Conservation (phyloP, 2,888 invertebrate species). For the Mimas tiliae region DNA sequence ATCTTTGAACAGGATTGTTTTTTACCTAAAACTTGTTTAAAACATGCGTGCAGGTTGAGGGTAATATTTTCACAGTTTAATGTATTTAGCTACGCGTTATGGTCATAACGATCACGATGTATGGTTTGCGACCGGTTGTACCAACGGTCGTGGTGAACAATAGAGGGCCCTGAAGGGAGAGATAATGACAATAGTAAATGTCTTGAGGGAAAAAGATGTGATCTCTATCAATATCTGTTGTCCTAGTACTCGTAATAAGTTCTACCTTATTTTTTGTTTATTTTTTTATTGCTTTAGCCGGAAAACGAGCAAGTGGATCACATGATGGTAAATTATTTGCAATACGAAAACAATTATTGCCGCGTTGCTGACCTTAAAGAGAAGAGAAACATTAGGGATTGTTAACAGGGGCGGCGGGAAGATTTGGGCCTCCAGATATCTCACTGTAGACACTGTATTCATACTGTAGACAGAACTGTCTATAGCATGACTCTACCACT, state of each 20-base stretch:
- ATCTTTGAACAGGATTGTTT: slow-evolving; percentile 2
- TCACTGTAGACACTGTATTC: no score
- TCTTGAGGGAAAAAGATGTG: neutral
- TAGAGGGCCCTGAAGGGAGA: neutral
- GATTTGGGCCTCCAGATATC: no score
- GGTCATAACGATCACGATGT: slow-evolving; percentile 34
- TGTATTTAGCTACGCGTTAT: slow-evolving; percentile 66
- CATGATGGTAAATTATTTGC: no score
- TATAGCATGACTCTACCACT: no score
- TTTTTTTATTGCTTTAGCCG: neutral
- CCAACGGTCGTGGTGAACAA: neutral
- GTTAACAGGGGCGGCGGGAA: no score
- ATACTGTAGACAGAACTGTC: no score
- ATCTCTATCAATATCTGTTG: neutral
- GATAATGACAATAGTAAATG: neutral
- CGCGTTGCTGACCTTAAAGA: no score
- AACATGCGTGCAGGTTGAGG: slow-evolving; percentile 57
- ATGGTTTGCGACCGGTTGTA: slow-evolving; percentile 8
- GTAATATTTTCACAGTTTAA: slow-evolving; percentile 78
- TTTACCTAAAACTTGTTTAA: slow-evolving; percentile 9
- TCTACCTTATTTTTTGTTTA: no score
- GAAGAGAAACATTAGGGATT: no score
- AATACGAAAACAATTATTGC: no score
- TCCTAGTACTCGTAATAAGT: neutral
- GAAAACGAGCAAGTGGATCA: no score